Base-by-base conservation (phyloP, 2,797 vertebrate species). In the Phyllotis vaccarum region DNA sequence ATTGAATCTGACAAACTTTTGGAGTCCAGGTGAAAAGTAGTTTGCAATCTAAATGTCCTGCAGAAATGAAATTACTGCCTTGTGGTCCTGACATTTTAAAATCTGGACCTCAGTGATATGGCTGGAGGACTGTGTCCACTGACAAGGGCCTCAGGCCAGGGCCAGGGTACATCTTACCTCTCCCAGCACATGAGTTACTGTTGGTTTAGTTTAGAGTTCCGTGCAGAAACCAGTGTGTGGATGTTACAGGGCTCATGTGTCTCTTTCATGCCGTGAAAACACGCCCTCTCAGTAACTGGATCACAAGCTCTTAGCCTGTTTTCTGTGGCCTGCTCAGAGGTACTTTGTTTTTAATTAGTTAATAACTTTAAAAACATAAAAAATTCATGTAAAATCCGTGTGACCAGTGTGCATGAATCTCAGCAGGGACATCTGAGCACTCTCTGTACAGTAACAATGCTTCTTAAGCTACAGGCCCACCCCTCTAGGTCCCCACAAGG, bases 291-390 rank as follows among this genome's bases (percentile, higher is more conserved):
- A 4, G 66, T 82, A 79, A 81, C 76, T 11, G 54, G 93, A 86
- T 97, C 93, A 87, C 24, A 89, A 37, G 49, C 37, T 58, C 11
- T 1, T 31, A 86, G 79, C 68, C 56, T 68, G 27, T 52, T 91
- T 76, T 75, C 27, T 58, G 91, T 91, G 82, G 56, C 75, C 52
- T 90, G 37, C 82, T 92, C 24, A 1, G 46, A 52, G 49, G 16
- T 83, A 75, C 76, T 96, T 93, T 94, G 46, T 82, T 93, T 92
- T 95, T 86, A 86, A 90, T 81, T 79, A 79, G 66, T 82, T 64
- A 56, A 62, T 88, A 72, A 82, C 66, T 90, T 94, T 72, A 22
- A 78, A 88, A 90, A 88, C 37, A 12, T 83, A 81, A 74, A 43
- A 37, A 68, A 88, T 81, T 49, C 40, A 1, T 93, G 40, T 78